Evolutionary conservation across 2,113 vertebrate genomes (phyloP), one percentile per base, ranked within the genome.

Genomic region (Otus sunia): DNA sequence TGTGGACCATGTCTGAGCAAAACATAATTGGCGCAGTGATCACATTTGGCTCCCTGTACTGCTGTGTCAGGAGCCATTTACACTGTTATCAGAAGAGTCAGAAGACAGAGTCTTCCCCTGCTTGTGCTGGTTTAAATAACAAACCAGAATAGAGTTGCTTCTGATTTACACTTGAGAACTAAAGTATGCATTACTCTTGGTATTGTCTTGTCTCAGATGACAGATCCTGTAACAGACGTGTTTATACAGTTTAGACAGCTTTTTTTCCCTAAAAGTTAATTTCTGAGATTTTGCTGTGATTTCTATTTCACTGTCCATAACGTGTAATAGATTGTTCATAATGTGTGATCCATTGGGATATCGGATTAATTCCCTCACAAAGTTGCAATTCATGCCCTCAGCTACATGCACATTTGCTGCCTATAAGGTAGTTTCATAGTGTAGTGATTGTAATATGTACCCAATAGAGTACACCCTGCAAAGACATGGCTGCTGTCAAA

Each of bases 141-240:
- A 88, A 67, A 69, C 14, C 25, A 47, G 47, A 52, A 45, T 1
- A 67, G 81, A 91, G 47, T 15, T 39, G 17, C 34, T 81, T 59
- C 39, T 39, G 27, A 43, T 39, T 72, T 21, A 75, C 19, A 29
- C 58, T 39, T 34, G 27, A 59, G 60, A 86, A 43, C 23, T 49
- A 36, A 62, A 86, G 6, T 0, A 1, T 43, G 29, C 17, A 14
- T 53, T 52, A 22, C 0, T 0, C 27, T 67, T 39, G 10, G 12
- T 55, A 47, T n/a, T 71, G 53, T 47, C 78, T 50, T 56, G 25
- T 64, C 60, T 71, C 69, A 49, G 25, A 56, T 60, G 26, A 47
- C 14, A 94, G 53, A 52, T 37, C 26, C 37, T 47, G 23, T 29
- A 78, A 82, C 43, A 62, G 3, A 5, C 1, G 1, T 6, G 1